A percentile compares a stretch with the other conserved stretches of the same genome.
Conservation (phyloP, 2,113 vertebrate species). For the Gavia stellata region DNA sequence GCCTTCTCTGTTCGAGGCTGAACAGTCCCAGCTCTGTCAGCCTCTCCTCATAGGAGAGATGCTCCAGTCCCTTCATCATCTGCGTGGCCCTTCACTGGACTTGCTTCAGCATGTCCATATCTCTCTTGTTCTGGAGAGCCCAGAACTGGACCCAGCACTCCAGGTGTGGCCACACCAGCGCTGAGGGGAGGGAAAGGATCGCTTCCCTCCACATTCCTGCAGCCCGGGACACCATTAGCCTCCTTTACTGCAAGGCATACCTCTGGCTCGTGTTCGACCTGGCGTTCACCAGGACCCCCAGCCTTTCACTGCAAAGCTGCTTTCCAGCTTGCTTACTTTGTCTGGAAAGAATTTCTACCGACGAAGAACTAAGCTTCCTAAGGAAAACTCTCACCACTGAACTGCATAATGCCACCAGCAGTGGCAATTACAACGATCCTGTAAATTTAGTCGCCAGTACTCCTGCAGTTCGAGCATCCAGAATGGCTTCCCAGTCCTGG, state of each 20-base stretch:
- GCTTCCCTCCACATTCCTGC: accelerated
- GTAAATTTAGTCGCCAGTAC: background rate
- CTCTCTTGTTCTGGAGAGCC: background rate
- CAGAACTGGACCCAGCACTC: background rate
- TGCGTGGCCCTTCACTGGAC: too few species aligned
- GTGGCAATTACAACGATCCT: too few species aligned
- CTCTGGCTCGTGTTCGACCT: background rate
- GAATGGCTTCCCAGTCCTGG: background rate
- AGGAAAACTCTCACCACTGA: background rate
- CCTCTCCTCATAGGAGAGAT: background rate
- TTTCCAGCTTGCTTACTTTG: background rate
- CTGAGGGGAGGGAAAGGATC: background rate
- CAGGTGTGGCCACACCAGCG: accelerated
- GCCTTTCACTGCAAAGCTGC: background rate
- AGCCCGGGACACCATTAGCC: too few species aligned
- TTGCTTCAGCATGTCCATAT: accelerated
- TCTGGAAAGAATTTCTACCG: background rate
- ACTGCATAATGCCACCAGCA: background rate
- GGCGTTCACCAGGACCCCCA: background rate
- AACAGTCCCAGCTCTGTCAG: background rate
- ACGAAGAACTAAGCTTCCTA: background rate
- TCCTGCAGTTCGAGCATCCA: background rate
- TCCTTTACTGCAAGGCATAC: background rate
- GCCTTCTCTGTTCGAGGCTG: background rate
- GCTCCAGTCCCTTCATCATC: background rate